These are phyloP conservation scores for Suillia variegata DNA, from an alignment of 2,888 invertebrate species.

Conservation along the genomic window DNA sequence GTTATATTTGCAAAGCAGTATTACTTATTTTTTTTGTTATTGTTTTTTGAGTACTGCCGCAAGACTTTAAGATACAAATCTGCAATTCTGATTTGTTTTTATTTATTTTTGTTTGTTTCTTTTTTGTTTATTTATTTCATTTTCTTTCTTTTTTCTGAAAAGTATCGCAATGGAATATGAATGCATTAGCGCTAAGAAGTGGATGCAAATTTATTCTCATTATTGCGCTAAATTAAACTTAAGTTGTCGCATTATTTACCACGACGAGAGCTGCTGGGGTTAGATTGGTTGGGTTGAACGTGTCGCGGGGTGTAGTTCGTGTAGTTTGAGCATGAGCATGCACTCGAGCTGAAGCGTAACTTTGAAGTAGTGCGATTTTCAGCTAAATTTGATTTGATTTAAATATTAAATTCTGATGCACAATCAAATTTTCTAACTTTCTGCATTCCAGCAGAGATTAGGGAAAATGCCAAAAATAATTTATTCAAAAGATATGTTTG, in stretches of 20 bases:
- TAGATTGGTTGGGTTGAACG: too few species aligned
- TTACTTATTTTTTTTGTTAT: background rate
- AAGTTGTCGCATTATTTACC: slow-evolving; percentile 4
- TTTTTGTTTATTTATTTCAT: slow-evolving; percentile 43
- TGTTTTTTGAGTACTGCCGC: background rate
- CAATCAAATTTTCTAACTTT: too few species aligned
- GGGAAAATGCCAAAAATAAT: too few species aligned
- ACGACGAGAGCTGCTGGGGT: too few species aligned
- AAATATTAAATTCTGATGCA: too few species aligned
- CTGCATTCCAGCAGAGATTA: too few species aligned
- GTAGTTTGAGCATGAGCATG: too few species aligned
- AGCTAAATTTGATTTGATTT: too few species aligned
- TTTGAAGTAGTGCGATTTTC: too few species aligned
- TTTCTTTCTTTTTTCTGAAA: slow-evolving; percentile 20
- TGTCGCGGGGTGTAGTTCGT: too few species aligned
- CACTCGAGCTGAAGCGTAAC: too few species aligned
- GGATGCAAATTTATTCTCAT: slow-evolving; percentile 45
- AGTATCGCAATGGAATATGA: slow-evolving; percentile 5
- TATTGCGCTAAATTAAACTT: slow-evolving; percentile 49
- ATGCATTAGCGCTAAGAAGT: slow-evolving; percentile 16
- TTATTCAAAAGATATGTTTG: too few species aligned
- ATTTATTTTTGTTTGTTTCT: slow-evolving; percentile 41
- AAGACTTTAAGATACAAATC: slow-evolving; percentile 32
- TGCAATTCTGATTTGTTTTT: slow-evolving; percentile 50
- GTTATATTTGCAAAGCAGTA: background rate